Conservation (phyloP, 2,113 vertebrate species). For the Pituophis catenifer region DNA sequence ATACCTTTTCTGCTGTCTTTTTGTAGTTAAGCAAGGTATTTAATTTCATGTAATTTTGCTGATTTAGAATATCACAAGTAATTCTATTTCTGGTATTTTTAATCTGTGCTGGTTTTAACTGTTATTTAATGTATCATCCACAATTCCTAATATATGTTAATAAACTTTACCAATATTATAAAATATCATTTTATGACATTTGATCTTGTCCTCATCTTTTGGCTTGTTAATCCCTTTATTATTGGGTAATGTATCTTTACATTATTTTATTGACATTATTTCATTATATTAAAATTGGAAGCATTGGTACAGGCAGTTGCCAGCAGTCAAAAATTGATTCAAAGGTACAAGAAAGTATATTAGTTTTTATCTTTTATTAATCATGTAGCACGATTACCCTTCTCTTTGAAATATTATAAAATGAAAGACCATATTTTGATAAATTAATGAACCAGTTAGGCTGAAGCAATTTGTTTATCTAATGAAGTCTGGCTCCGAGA, state of each 20-base stretch:
- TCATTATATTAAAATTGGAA: neutral
- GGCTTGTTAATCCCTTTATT: neutral
- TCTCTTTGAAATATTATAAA: neutral
- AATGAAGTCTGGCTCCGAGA: slow-evolving; percentile 26
- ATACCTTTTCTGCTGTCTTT: neutral
- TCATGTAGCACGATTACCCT: neutral
- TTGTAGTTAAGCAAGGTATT: neutral
- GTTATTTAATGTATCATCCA: neutral
- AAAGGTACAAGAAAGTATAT: neutral
- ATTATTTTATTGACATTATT: neutral
- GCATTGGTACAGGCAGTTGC: neutral
- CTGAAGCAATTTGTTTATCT: slow-evolving; percentile 48
- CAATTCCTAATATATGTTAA: neutral
- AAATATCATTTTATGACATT: neutral
- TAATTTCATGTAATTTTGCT: neutral
- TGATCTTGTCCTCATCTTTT: neutral
- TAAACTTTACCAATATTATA: neutral
- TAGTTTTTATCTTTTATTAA: neutral
- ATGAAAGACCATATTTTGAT: neutral
- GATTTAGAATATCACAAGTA: neutral
- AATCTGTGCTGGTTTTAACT: neutral
- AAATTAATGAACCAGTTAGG: slow-evolving; percentile 14
- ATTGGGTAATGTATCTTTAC: neutral
- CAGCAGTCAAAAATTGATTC: neutral
- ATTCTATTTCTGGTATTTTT: neutral